Conservation (phyloP, 2,797 vertebrate species). For the Discoglossus pictus region DNA sequence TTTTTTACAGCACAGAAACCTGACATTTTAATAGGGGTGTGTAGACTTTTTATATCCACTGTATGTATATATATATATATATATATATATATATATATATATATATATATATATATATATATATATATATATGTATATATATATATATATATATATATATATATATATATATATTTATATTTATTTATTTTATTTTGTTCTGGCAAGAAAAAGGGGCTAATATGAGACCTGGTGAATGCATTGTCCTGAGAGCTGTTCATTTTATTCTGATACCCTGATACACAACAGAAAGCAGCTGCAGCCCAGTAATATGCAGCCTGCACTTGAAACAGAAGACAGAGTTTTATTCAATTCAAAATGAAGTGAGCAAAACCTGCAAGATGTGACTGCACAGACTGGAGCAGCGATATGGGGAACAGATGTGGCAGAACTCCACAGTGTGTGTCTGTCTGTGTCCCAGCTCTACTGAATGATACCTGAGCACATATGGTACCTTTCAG, state of each 20-base stretch:
- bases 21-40: no score
- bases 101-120: no score
- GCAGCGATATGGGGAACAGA: constrained; percentile 38
- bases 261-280: constrained; percentile 15
- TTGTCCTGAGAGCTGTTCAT: background rate
- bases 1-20: no score
- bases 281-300: constrained; percentile 37
- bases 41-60: no score
- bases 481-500: constrained; percentile 34
- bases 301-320: constrained; percentile 16
- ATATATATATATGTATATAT: no score
- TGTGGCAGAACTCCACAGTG: constrained; percentile 10
- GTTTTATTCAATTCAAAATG: constrained; percentile 33
- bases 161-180: background rate
- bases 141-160: no score
- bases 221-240: constrained; percentile 7
- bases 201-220: background rate
- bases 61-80: no score
- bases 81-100: no score
- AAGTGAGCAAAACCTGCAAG: constrained; percentile 25
- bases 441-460: constrained; percentile 11
- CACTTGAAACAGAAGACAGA: constrained; percentile 29
- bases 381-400: constrained; percentile 23
- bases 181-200: constrained; percentile 6
- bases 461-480: constrained; percentile 20